phyloP scores from a whole-genome alignment of 2,797 vertebrate species.

The Hyperoplus immaculatus region DNA sequence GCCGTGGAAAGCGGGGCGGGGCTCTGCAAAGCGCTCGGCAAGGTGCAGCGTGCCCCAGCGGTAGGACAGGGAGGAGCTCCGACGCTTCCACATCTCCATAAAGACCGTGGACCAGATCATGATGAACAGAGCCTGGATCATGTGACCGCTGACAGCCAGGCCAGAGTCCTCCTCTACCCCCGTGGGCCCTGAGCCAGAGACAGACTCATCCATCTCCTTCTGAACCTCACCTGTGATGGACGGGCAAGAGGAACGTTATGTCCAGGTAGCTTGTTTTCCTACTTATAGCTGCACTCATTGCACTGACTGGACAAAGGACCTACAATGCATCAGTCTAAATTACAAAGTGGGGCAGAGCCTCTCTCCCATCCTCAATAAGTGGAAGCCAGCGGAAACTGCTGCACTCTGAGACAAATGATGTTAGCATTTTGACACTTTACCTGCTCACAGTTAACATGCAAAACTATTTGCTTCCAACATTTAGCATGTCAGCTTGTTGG shows the following conservation, averaged over 20 bases:
- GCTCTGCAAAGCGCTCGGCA: constrained; percentile 84
- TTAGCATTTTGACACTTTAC: no score
- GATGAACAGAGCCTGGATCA: constrained; percentile 87
- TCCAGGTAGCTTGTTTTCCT: neutral
- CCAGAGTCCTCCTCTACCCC: constrained; percentile 46
- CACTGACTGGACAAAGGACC: neutral
- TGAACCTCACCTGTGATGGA: constrained; percentile 65
- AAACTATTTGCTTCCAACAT: no score
- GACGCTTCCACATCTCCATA: constrained; percentile 89
- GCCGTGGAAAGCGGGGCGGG: constrained; percentile 84
- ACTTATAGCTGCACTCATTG: neutral
- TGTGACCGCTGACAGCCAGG: constrained; percentile 75
- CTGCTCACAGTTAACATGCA: no score
- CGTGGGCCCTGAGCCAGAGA: constrained; percentile 34
- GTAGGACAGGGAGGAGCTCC: constrained; percentile 82
- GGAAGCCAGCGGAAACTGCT: no score
- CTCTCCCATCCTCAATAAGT: neutral
- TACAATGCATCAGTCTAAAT: neutral
- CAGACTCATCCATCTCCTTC: constrained; percentile 62
- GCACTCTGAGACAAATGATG: no score
- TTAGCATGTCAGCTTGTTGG: neutral
- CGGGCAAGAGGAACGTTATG: neutral
- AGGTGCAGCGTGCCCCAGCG: constrained; percentile 84
- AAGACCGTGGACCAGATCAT: constrained; percentile 89
- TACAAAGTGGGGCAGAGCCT: neutral